A percentile compares a stretch with the other conserved stretches of the same genome.
phyloP scores from a whole-genome alignment of 1,140 invertebrate species.

The Saccostrea glomerata region DNA sequence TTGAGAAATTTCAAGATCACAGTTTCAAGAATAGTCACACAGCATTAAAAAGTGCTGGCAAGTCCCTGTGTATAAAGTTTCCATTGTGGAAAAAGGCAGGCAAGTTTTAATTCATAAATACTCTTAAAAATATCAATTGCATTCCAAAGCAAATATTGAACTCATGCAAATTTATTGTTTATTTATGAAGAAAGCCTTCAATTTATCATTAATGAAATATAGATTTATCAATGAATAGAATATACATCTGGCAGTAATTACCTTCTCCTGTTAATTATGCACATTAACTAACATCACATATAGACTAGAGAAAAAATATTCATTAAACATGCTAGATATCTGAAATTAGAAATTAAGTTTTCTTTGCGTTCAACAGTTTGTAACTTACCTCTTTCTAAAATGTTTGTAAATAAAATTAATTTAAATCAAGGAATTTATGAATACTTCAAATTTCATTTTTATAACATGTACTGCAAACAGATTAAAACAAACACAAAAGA shows the following conservation, averaged over 20 bases:
- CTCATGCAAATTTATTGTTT: neutral
- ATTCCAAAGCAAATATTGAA: neutral
- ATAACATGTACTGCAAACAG: neutral
- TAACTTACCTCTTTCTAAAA: constrained; percentile 21
- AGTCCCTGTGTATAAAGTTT: no score
- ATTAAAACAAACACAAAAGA: neutral
- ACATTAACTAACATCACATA: neutral
- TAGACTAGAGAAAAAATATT: neutral
- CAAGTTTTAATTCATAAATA: no score
- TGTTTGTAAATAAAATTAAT: neutral
- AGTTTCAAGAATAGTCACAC: no score
- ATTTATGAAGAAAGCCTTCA: neutral
- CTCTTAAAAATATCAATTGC: neutral
- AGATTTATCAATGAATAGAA: neutral
- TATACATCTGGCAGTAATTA: no score
- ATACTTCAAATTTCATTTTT: neutral
- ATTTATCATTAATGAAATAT: neutral
- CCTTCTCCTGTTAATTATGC: no score
- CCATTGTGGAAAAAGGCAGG: no score
- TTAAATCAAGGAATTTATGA: no score
- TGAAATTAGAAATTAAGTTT: neutral
- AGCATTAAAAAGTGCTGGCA: no score
- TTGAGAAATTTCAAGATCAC: no score
- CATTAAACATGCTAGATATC: neutral
- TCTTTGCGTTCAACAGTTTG: neutral